Base-by-base conservation (phyloP, 2,113 vertebrate genomes). In the Notothenia coriiceps region DNA sequence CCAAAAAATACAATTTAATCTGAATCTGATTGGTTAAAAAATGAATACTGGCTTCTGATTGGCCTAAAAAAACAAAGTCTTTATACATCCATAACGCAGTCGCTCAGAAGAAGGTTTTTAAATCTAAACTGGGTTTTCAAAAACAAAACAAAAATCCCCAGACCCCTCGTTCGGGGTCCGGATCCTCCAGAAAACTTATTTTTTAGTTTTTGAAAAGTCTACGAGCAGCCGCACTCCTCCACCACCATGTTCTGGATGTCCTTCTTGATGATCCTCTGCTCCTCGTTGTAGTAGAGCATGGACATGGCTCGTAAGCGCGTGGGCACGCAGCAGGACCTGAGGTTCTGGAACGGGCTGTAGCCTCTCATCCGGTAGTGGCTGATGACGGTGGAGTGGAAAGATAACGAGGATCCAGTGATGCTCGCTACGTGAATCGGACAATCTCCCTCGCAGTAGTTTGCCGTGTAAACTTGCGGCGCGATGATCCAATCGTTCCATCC, bases 401-500 rank as follows among this genome's bases (percentile, higher is more conserved):
- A 99, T 15, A 99, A 86, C 0, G 97, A 96, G 13, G 97, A 97
- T 25, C 98, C 97, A 1, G 96, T 96, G 2, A 98, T 97, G 91
- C 98, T 97, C 3, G 97, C 96, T 92, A 97, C 96, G 14, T 99
- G 97, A 75, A 96, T 97, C 4, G 98, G 97, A 80, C 98, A 99
- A 82, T 99, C 98, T 0, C 98, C 98, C 94, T 99, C 98, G 0
- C 98, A 99, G 94, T 99, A 99, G 94, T 99, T 99, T 92, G 97
- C 98, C 0, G 98, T 97, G 84, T 99, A 99, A 51, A 98, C 98
- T 0, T 95, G 88, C 2, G 98, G 98, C 1, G 98, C 98, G 46
- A 99, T 99, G 93, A 99, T 99, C 98, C 98, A 99, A 95, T 99
- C 98, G 62, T 96, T 98, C 98, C 98, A 99, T 79, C 97, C 97